Conservation (phyloP, 2,797 vertebrate species). For the Nannoperca obscura region DNA sequence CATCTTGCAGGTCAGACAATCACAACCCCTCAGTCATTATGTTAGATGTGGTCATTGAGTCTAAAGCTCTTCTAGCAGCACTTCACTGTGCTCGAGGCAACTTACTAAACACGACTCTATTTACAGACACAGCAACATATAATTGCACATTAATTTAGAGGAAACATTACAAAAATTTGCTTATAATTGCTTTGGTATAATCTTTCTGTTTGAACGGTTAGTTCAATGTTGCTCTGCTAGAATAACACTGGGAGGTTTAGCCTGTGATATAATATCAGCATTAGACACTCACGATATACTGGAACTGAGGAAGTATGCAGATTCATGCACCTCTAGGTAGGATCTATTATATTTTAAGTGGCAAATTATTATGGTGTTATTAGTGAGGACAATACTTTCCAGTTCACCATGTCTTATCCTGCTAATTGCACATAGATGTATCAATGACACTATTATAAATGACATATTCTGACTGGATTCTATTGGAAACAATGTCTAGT, state of each 20-base stretch:
- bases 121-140: conserved; percentile 23
- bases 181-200: conserved; percentile 7
- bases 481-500: neutral
- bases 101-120: neutral
- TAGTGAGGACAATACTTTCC: no score
- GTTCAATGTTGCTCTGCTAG: neutral
- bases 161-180: conserved; percentile 13
- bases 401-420: neutral
- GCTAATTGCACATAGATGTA: neutral
- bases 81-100: neutral
- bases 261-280: neutral
- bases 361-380: no score
- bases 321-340: neutral
- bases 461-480: neutral
- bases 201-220: conserved; percentile 1
- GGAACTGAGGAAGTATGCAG: neutral
- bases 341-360: no score
- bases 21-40: conserved; percentile 1
- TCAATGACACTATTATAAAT: no score
- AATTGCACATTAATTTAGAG: neutral
- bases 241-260: neutral
- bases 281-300: neutral
- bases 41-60: conserved; percentile 13
- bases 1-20: conserved; percentile 21
- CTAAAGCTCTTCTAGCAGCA: neutral